A percentile compares a stretch with the other conserved stretches of the same genome.
Evolutionary conservation across 2,113 vertebrate genomes (phyloP).

Genomic region (Acrocephalus arundinaceus): DNA sequence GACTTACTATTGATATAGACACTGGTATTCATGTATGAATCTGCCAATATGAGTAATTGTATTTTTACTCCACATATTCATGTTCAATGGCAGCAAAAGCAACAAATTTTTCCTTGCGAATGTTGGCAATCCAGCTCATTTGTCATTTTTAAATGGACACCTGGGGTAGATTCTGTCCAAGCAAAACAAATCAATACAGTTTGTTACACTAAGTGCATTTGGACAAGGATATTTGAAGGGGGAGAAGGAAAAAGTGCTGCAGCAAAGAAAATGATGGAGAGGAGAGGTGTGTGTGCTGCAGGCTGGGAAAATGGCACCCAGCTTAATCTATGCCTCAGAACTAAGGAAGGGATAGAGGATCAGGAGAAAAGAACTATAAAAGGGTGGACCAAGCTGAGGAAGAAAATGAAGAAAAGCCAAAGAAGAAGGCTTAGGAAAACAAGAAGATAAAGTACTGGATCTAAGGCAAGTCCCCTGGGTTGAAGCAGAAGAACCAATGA

Average conservation of each 20-base stretch:
- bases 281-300: neutral
- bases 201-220: neutral
- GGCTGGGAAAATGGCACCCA: neutral
- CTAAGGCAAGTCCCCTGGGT: neutral
- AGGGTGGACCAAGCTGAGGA: neutral
- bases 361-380: neutral
- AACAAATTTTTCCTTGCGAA: neutral
- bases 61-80: neutral
- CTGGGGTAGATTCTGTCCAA: neutral
- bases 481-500: neutral
- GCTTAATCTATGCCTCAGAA: neutral
- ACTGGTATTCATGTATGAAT: neutral
- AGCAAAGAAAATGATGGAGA: neutral
- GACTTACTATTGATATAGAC: neutral
- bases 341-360: neutral
- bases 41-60: neutral
- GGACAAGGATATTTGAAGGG: neutral
- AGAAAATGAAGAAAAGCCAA: neutral
- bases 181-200: neutral
- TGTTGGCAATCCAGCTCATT: neutral
- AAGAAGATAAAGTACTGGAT: neutral
- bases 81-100: neutral
- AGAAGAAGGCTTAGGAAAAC: neutral
- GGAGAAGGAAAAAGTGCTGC: neutral
- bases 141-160: slow-evolving; percentile 10